phyloP scores from a whole-genome alignment of 2,797 vertebrate genomes.

The Pantherophis alleghaniensis region DNA sequence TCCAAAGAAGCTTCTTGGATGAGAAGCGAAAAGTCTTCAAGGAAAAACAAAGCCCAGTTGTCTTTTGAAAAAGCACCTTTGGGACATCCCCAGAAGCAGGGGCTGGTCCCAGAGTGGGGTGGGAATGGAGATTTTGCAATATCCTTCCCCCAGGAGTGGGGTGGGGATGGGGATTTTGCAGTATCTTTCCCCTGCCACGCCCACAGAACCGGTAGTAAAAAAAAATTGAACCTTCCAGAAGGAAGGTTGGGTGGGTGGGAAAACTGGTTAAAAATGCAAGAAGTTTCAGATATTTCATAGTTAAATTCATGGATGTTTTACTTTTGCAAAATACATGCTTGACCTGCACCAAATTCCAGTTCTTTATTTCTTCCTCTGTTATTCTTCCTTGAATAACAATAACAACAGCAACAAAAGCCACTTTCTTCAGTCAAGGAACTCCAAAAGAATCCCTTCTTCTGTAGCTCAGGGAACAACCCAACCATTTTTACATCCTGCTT shows the following conservation, averaged over 20 bases:
- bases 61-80: not conserved
- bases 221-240: not conserved
- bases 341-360: conserved; percentile 42
- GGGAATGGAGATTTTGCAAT: no score
- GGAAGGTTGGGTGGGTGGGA: not conserved
- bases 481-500: conserved; percentile 75
- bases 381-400: not conserved
- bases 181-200: no score
- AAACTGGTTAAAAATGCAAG: conserved; percentile 41
- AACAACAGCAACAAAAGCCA: no score
- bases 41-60: not conserved
- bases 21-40: not conserved
- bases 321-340: conserved; percentile 37
- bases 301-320: conserved; percentile 50
- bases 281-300: conserved; percentile 45
- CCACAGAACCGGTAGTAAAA: no score
- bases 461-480: conserved; percentile 68
- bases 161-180: no score
- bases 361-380: not conserved
- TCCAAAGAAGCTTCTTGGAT: no score
- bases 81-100: not conserved
- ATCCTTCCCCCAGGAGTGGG: no score
- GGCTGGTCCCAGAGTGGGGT: no score
- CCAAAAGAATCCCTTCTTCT: conserved; percentile 71
- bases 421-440: not conserved